Base-by-base conservation (phyloP, 2,113 vertebrate genomes). In the Peromyscus polionotus region DNA sequence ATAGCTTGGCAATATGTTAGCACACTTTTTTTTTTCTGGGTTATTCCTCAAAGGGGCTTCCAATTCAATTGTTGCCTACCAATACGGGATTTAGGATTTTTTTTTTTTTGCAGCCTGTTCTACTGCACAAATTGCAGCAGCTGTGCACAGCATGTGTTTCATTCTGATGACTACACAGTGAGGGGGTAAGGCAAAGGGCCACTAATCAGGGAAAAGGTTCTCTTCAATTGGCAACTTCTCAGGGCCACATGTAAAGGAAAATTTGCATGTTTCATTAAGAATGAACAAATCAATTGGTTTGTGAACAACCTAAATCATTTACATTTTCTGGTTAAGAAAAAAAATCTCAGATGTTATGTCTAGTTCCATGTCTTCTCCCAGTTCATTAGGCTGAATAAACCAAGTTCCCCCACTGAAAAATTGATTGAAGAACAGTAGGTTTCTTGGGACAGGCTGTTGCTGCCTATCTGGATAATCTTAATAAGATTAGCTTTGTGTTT, bases 31-130 rank as follows among this genome's bases (percentile, higher is more conserved):
- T 68, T 67, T 95, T 96, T 73, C 79, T 73, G 22, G 19, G 48
- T 87, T 96, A 94, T 97, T 97, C 92, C 95, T 98, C 96, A 96
- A 93, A 98, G 95, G 96, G 95, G 91, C 83, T 95, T 97, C 89
- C 75, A 97, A 65, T 96, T 96, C 57, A 92, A 67, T 93, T 95
- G 92, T 42, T 90, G 73, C 73, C 84, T 93, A 87, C 75, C 26
- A 80, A 61, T 73, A 88, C 0, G 57, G 94, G 83, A 90, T 91
- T 95, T 81, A 90, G 31, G 3, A 79, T 90, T 88, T 96, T 97
- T 94, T 91, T 73, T 91, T 97, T 96, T 92, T 51, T 51, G 70
- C 65, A 76, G 94, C 95, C 76, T 85, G 77, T 42, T 85, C 97
- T 97, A 19, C 31, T 89, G 95, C 93, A 93, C 89, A 96, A 94